Conservation (phyloP, 2,797 vertebrate species). For the Etheostoma nigrum region DNA sequence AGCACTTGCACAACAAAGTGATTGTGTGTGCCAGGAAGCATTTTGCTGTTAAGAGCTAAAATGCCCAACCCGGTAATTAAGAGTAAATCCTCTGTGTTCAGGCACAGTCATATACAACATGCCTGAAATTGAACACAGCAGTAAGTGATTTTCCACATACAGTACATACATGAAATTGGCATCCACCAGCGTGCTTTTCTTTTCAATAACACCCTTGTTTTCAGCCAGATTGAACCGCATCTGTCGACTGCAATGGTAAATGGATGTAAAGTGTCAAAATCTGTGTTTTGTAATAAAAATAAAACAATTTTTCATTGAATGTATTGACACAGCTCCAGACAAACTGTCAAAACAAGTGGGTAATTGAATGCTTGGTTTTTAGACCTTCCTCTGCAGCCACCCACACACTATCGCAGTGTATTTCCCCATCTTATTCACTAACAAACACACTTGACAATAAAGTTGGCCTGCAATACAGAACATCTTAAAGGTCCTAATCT, state of each 20-base stretch:
- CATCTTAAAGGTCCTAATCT: conserved; percentile 35
- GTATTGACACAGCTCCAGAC: conserved; percentile 18
- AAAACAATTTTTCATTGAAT: conserved; percentile 18
- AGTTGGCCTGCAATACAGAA: conserved; percentile 14
- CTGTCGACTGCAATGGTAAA: neutral
- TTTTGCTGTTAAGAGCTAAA: conserved; percentile 52
- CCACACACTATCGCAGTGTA: conserved; percentile 39
- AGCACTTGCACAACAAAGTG: conserved; percentile 65
- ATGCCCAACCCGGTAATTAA: conserved; percentile 57
- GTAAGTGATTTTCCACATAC: conserved; percentile 46
- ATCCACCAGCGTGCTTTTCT: conserved; percentile 33
- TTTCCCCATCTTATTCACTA: conserved; percentile 39
- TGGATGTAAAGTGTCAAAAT: conserved; percentile 21
- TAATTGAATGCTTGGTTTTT: conserved; percentile 57
- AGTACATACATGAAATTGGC: conserved; percentile 44
- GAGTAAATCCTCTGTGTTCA: conserved; percentile 42
- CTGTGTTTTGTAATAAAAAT: conserved; percentile 10
- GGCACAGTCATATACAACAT: conserved; percentile 1
- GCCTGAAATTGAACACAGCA: conserved; percentile 49
- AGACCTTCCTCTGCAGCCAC: conserved; percentile 45
- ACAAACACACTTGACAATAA: conserved; percentile 38
- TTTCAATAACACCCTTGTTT: conserved; percentile 42
- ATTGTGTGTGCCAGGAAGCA: conserved; percentile 45
- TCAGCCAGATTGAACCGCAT: conserved; percentile 8
- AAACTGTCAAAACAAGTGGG: conserved; percentile 47